Percentiles rank a stretch among this genome's conserved stretches.
Conservation (phyloP, 2,113 vertebrate species). For the Strigops habroptila region DNA sequence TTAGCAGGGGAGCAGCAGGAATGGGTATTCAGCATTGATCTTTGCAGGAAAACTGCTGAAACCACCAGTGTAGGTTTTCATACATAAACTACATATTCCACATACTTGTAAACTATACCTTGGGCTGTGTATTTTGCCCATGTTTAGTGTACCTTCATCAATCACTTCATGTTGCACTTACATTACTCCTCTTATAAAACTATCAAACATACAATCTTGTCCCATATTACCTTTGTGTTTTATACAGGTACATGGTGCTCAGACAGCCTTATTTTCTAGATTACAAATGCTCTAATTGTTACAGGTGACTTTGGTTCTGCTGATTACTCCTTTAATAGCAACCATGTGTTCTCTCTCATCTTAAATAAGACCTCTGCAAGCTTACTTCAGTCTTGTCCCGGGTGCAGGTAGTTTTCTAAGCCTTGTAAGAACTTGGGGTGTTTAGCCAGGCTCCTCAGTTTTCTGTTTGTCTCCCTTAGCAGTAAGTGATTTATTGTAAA, state of each 20-base stretch:
- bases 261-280: not conserved
- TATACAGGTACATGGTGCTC: not conserved
- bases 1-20: not conserved
- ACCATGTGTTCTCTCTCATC: not conserved
- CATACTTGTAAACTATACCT: not conserved
- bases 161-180: not conserved
- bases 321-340: not conserved
- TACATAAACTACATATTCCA: not conserved
- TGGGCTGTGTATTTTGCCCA: not conserved
- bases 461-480: not conserved
- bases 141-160: not conserved
- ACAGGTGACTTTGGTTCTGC: not conserved
- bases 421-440: fast-evolving
- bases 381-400: not conserved
- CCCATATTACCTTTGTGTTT: not conserved
- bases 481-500: not conserved
- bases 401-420: too few species aligned
- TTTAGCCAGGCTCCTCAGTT: not conserved
- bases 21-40: not conserved
- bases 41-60: not conserved
- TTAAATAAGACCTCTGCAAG: not conserved
- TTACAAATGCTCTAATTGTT: not conserved
- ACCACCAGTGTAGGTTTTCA: not conserved
- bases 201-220: not conserved
- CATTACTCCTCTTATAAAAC: not conserved